Evolutionary conservation across 2,113 vertebrate genomes (phyloP), one percentile per base, ranked within the genome.

Genomic region (Burhinus oedicnemus): DNA sequence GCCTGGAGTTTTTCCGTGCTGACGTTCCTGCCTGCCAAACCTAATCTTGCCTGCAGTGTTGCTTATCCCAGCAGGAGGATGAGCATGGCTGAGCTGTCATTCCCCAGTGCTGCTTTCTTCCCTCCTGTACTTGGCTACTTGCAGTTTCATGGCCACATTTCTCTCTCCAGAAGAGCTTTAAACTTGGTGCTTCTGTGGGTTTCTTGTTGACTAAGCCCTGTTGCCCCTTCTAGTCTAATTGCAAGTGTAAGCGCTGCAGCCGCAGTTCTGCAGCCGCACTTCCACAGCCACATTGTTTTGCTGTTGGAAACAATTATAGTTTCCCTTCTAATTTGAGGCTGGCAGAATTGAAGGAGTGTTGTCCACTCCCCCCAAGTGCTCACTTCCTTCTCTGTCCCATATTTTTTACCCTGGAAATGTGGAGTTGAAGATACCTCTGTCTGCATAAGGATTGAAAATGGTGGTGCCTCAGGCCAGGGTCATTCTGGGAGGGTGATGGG

Each of bases 311-410:
- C 49, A 14, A 69, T 55, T 54, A 23, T 0, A 55, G 17, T 57
- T 91, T 94, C 85, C 70, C 54, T 66, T 90, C 42, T 78, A 60
- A 88, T 91, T 66, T 47, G 78, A 77, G 62, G 68, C 78, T 70
- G 75, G 68, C 38, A 66, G 62, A 87, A 83, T 16, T 26, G 70
- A 62, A 77, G 77, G 74, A 44, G 30, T 6, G 0, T 61, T 87
- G 11, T 85, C 44, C 38, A 9, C 44, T 44, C 65, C 57, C 38
- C 36, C n/a, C 20, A 47, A 3, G 30, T 5, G 5, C 89, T 97
- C 30, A 3, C 47, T 82, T 89, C 74, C 54, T 61, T 87, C 52
- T 55, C 90, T 70, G 7, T 61, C 52, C 78, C 4, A 0, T 52
- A 3, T 89, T 90, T 86, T 82, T 55, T 65, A 44, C 34, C 17